phyloP scores from a whole-genome alignment of 2,797 vertebrate species.

The Caiman crocodilus region DNA sequence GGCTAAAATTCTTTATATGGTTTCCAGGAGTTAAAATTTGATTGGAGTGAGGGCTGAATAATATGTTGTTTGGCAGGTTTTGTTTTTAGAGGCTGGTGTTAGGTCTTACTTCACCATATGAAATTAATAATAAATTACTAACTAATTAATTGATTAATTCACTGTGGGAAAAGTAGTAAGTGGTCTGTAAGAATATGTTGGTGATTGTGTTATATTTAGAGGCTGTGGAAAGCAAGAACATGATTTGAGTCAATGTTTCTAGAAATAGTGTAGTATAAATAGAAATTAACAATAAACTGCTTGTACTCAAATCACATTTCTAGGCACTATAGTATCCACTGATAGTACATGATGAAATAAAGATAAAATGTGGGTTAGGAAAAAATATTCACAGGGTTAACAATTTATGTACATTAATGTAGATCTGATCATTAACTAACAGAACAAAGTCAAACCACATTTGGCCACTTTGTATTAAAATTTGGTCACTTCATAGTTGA shows the following conservation, averaged over 20 bases:
- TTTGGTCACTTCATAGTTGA: neutral
- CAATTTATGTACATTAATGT: neutral
- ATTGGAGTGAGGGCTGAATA: neutral
- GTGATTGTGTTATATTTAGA: neutral
- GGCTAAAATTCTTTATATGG: neutral
- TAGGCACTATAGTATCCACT: conserved; percentile 43
- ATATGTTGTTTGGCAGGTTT: neutral
- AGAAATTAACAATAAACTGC: neutral
- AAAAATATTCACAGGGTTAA: neutral
- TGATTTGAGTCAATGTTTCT: neutral
- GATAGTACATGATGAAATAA: neutral
- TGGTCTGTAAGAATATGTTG: neutral
- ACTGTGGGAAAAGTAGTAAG: neutral
- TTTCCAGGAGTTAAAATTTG: neutral
- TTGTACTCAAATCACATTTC: conserved; percentile 10
- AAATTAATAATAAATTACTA: neutral
- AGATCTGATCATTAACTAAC: neutral
- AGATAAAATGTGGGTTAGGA: neutral
- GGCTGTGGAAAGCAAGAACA: neutral
- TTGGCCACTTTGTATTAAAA: neutral
- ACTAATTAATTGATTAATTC: no score
- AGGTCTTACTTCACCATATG: neutral
- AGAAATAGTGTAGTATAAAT: neutral
- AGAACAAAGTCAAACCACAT: neutral
- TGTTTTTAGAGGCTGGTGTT: neutral